phyloP scores from a whole-genome alignment of 2,113 vertebrate species.

The Connochaetes taurinus region DNA sequence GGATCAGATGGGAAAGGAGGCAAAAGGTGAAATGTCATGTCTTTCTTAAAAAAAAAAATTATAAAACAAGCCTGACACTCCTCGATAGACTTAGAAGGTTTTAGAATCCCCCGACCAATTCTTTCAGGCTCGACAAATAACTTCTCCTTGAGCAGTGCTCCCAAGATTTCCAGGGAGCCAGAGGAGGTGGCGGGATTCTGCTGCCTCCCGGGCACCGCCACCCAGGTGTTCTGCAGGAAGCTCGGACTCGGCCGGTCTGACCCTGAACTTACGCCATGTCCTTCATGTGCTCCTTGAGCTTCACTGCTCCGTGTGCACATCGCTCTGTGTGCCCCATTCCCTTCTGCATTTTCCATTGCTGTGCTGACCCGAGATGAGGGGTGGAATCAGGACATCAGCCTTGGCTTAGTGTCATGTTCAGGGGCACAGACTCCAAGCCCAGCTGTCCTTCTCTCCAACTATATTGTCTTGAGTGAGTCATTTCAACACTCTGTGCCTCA shows the following conservation, averaged over 20 bases:
- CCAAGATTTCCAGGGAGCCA: neutral
- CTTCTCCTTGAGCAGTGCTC: neutral
- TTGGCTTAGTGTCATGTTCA: neutral
- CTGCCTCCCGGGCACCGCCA: neutral
- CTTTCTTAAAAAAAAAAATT: neutral
- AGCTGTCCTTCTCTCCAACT: neutral
- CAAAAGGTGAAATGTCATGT: neutral
- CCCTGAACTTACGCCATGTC: neutral
- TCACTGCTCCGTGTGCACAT: rapidly evolving
- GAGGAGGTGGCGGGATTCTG: neutral
- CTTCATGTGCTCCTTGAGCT: neutral
- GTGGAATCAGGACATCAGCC: neutral
- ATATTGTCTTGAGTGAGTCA: neutral
- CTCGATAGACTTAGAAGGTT: neutral
- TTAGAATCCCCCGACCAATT: neutral
- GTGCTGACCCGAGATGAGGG: neutral
- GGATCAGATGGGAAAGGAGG: neutral
- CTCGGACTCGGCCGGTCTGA: neutral
- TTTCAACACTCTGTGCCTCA: neutral
- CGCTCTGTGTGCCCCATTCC: rapidly evolving
- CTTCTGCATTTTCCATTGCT: neutral
- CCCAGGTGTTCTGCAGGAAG: neutral
- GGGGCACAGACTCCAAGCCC: neutral
- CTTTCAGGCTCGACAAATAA: neutral
- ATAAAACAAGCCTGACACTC: neutral